phyloP scores from a whole-genome alignment of 2,113 vertebrate species.

The Struthio camelus region DNA sequence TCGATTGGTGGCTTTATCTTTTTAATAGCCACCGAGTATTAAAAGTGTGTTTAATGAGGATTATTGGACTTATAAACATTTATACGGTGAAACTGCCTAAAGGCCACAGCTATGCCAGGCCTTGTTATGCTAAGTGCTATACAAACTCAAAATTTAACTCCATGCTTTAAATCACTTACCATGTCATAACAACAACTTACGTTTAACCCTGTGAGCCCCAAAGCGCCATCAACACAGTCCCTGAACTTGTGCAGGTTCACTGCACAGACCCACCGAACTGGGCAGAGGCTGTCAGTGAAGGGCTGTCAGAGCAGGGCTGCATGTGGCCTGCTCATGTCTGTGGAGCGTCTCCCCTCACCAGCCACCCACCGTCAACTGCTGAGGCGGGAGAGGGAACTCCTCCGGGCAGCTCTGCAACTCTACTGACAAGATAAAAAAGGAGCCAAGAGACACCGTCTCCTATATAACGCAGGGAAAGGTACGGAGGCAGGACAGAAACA shows the following conservation, averaged over 20 bases:
- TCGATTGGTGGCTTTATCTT: neutral
- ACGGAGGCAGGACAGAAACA: neutral
- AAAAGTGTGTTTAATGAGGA: conserved; percentile 7
- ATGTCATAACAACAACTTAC: neutral
- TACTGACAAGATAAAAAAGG: neutral
- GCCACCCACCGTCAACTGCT: neutral
- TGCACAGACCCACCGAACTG: neutral
- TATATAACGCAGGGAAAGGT: neutral
- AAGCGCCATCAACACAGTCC: neutral
- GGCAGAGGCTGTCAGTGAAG: neutral
- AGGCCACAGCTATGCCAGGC: neutral
- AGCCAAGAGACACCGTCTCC: neutral
- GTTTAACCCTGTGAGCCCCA: conserved; percentile 10
- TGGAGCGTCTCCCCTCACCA: neutral
- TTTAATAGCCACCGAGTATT: neutral
- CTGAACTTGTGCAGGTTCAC: neutral
- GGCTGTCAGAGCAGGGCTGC: neutral
- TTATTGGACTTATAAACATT: conserved; percentile 31
- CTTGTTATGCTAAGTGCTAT: neutral
- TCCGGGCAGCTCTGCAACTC: neutral
- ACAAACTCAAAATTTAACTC: conserved; percentile 31
- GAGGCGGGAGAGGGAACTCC: neutral
- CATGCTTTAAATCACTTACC: conserved; percentile 40
- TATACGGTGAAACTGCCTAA: neutral
- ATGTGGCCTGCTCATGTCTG: neutral